Percentiles rank a stretch among this genome's conserved stretches.
Evolutionary conservation across 2,888 invertebrate species (phyloP).

Genomic region (Chaetogeoica ovagalla): DNA sequence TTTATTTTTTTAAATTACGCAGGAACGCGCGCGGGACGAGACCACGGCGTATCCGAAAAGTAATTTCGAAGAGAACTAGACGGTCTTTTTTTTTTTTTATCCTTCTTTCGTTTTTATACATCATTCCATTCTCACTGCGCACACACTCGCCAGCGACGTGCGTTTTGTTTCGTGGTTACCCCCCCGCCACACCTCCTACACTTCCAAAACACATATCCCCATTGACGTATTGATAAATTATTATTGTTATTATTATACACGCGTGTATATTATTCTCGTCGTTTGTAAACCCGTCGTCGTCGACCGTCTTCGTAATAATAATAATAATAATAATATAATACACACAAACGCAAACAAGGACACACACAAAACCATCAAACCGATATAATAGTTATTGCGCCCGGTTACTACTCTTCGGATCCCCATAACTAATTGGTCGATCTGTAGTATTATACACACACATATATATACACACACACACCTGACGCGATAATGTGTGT

Average conservation of each 20-base stretch:
- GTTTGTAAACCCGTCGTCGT: constrained; percentile 41
- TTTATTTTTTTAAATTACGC: constrained; percentile 53
- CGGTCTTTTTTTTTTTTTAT: constrained; percentile 25
- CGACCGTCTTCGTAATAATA: constrained; percentile 34
- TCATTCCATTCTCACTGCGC: background rate
- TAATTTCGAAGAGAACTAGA: constrained; percentile 44
- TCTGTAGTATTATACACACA: too few relatives aligned
- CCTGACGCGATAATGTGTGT: constrained; percentile 34
- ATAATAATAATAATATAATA: constrained; percentile 35
- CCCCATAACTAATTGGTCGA: constrained; percentile 49
- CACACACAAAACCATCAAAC: constrained; percentile 37
- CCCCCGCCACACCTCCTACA: too few relatives aligned
- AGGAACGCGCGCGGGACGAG: constrained; percentile 30
- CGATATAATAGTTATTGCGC: constrained; percentile 5
- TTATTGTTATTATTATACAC: constrained; percentile 9
- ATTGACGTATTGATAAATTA: constrained; percentile 53
- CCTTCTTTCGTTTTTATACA: background rate
- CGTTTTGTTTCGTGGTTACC: constrained; percentile 21
- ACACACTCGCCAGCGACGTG: background rate
- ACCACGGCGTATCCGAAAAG: constrained; percentile 51
- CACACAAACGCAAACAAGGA: constrained; percentile 45
- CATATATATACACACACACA: too few relatives aligned
- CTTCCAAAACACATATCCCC: constrained; percentile 10
- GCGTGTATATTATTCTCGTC: constrained; percentile 22
- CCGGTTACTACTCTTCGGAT: constrained; percentile 25